These are phyloP conservation scores for Griposia aprilina DNA, from an alignment of 2,888 invertebrate genomes.

Conservation along the genomic window DNA sequence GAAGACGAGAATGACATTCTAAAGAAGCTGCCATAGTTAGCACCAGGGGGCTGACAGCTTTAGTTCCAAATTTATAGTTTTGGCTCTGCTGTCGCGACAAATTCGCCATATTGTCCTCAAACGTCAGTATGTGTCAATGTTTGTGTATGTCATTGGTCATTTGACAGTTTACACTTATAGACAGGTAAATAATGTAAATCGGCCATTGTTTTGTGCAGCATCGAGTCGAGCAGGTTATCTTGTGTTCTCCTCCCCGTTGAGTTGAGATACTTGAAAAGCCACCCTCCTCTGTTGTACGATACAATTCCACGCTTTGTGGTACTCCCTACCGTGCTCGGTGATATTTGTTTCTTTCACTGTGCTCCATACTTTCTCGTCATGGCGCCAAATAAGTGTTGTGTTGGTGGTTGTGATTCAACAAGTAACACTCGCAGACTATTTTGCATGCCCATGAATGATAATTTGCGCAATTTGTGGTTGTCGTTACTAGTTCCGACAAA, in stretches of 20 bases:
- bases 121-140: neutral
- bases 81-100: neutral
- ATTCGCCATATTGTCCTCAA: neutral
- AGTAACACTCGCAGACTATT: too few relatives aligned
- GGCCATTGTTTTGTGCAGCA: neutral
- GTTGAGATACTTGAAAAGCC: neutral
- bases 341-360: too few relatives aligned
- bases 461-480: too few relatives aligned
- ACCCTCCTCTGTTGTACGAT: slow-evolving; percentile 6
- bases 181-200: neutral
- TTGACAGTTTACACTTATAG: neutral
- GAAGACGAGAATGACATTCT: too few relatives aligned
- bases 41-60: neutral
- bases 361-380: too few relatives aligned
- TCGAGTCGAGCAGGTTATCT: slow-evolving; percentile 3
- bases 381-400: too few relatives aligned
- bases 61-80: neutral
- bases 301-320: neutral
- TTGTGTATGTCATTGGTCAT: neutral
- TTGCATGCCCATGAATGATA: too few relatives aligned
- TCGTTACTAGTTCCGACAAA: too few relatives aligned
- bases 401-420: too few relatives aligned
- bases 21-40: too few relatives aligned
- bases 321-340: neutral
- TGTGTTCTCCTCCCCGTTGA: neutral